Percentiles rank a stretch among this genome's conserved stretches.
Evolutionary conservation across 2,113 vertebrate species (phyloP).

Genomic region (Paradoxurus hermaphroditus): DNA sequence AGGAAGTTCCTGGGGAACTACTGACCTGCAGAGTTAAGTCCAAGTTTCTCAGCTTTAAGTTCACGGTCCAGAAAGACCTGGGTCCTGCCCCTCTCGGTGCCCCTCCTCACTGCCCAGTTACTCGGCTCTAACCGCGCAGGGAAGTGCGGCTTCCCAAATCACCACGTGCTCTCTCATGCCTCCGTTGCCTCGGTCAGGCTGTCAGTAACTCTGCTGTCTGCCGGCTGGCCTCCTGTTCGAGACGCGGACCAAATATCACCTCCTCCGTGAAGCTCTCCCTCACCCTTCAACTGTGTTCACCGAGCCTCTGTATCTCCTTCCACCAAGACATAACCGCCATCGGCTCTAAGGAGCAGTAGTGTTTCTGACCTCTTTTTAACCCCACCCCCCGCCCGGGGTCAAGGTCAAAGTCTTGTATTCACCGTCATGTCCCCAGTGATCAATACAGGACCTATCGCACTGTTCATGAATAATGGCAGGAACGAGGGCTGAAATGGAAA

Average conservation of each 20-base stretch:
- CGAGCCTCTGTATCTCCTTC: not conserved
- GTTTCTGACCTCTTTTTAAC: not conserved
- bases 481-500: not conserved
- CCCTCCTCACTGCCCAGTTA: not conserved
- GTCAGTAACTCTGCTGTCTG: not conserved
- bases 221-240: not conserved
- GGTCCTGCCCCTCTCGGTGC: not conserved
- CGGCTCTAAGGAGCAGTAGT: not conserved
- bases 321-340: not conserved
- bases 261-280: not conserved
- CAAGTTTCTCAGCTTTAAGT: not conserved
- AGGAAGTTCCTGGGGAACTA: not conserved
- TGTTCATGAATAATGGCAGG: not conserved
- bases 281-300: not conserved
- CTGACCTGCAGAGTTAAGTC: conserved; percentile 2
- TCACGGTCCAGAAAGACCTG: not conserved
- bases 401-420: not conserved
- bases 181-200: not conserved
- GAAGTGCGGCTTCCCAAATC: not conserved
- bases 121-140: not conserved
- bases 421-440: not conserved
- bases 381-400: not conserved
- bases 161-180: not conserved
- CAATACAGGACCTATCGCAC: not conserved
- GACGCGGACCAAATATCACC: not conserved